Evolutionary conservation across 2,113 vertebrate genomes (phyloP), one percentile per base, ranked within the genome.

Genomic region (Suricata suricatta): DNA sequence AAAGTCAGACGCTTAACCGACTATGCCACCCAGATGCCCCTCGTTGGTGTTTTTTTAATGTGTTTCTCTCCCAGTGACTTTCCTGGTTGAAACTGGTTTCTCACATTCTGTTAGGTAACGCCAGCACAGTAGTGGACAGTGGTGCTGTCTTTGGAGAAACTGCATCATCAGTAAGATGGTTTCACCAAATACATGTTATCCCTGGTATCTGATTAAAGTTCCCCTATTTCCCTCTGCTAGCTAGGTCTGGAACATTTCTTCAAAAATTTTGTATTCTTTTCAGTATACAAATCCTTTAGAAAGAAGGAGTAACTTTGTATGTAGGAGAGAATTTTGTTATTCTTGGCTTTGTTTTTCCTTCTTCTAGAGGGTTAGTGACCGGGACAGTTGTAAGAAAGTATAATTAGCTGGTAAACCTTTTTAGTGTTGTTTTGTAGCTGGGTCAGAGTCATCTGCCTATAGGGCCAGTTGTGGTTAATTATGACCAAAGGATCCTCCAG

Each of bases 91-190:
- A 80, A 83, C 21, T 74, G 71, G 12, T 79, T 27, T 82, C 9
- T 90, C 9, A 64, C 31, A 84, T 89, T 90, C 38, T 92, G 19
- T 86, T 91, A 25, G 82, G 33, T 93, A 52, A 87, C 50, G 38
- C 44, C 21, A 77, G 4, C 8, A 81, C 1, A 95, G 71, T 83
- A 95, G 19, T 60, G 63, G 76, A 19, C 44, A 83, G 68, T 94
- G 69, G 80, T 84, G 87, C 76, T 97, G 16, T 93, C 23, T 47
- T 38, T 93, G 93, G 63, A 96, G 93, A 93, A 96, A 74, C 60
- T 76, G 57, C 21, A 60, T 88, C 33, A 79, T 95, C 13, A 95
- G 44, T 96, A 84, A 86, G 69, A 60, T 85, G 47, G 6, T 88
- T 72, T 93, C 31, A 74, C 47, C 69, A 95, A 64, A 33, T 33